Evolutionary conservation across 2,888 invertebrate genomes (phyloP).

Genomic region (Pammene fasciana): DNA sequence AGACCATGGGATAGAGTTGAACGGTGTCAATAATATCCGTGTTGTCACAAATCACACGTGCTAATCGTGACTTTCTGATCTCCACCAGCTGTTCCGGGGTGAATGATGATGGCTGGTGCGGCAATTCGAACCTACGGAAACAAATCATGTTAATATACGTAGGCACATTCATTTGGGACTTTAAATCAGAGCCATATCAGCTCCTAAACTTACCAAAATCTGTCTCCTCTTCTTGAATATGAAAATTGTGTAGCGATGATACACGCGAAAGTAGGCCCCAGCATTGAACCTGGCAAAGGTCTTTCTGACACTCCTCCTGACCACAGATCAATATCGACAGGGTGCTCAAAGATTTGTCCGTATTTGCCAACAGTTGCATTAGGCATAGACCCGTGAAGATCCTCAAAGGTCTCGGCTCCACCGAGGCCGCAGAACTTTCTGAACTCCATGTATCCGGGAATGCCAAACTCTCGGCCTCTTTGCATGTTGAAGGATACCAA

Average conservation of each 20-base stretch:
- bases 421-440: slow-evolving; percentile 95
- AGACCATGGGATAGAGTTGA: slow-evolving; percentile 95
- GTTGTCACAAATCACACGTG: slow-evolving; percentile 95
- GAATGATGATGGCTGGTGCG: slow-evolving; percentile 95
- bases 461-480: slow-evolving; percentile 94
- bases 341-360: slow-evolving; percentile 93
- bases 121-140: slow-evolving; percentile 89
- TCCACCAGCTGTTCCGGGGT: slow-evolving; percentile 93
- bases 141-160: slow-evolving; percentile 11
- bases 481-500: slow-evolving; percentile 97
- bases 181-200: background rate
- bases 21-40: slow-evolving; percentile 95
- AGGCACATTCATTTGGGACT: background rate
- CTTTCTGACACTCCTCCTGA: slow-evolving; percentile 96
- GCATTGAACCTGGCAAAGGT: slow-evolving; percentile 94
- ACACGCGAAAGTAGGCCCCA: slow-evolving; percentile 97
- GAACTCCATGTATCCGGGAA: slow-evolving; percentile 97
- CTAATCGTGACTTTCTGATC: slow-evolving; percentile 90
- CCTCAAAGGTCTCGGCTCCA: slow-evolving; percentile 89
- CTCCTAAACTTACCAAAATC: slow-evolving; percentile 88
- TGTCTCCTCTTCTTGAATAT: slow-evolving; percentile 93
- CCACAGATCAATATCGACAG: slow-evolving; percentile 96
- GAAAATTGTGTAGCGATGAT: slow-evolving; percentile 97
- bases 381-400: slow-evolving; percentile 93
- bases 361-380: slow-evolving; percentile 93